These are phyloP conservation scores for Torymus aiolomorphi DNA, from an alignment of 2,888 invertebrate genomes.

Conservation along the genomic window DNA sequence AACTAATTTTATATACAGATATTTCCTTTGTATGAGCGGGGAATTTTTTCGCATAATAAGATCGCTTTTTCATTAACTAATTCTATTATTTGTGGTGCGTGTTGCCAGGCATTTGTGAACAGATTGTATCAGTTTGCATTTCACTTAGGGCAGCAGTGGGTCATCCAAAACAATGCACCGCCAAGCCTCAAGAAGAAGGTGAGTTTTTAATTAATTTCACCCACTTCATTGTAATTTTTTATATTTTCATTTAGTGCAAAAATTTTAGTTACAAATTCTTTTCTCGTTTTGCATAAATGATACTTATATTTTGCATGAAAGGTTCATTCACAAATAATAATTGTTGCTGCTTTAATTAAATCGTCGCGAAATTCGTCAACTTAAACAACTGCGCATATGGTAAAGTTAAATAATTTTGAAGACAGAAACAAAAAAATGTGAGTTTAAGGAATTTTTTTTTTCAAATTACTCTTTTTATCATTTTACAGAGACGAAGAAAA, in stretches of 20 bases:
- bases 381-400: slow-evolving; percentile 25
- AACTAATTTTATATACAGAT: slow-evolving; percentile 5
- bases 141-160: slow-evolving; percentile 91
- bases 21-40: slow-evolving; percentile 31
- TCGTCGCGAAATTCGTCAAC: slow-evolving; percentile 26
- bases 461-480: slow-evolving; percentile 19
- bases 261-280: slow-evolving; percentile 1
- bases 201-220: slow-evolving; percentile 66
- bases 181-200: slow-evolving; percentile 82
- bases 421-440: neutral
- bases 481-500: slow-evolving; percentile 83
- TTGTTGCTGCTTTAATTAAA: slow-evolving; percentile 25
- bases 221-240: slow-evolving; percentile 15
- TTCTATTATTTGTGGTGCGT: slow-evolving; percentile 77
- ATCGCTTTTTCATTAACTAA: slow-evolving; percentile 73
- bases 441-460: neutral
- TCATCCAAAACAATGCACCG: slow-evolving; percentile 79
- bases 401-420: slow-evolving; percentile 26
- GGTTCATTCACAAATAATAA: slow-evolving; percentile 8
- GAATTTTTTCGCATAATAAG: slow-evolving; percentile 39
- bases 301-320: slow-evolving; percentile 41
- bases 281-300: slow-evolving; percentile 15
- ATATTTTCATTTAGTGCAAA: slow-evolving; percentile 25
- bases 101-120: slow-evolving; percentile 79
- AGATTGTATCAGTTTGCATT: slow-evolving; percentile 83